Evolutionary conservation across 2,113 vertebrate species (phyloP), one percentile per base, ranked within the genome.

Genomic region (Rhizomys pruinosus): DNA sequence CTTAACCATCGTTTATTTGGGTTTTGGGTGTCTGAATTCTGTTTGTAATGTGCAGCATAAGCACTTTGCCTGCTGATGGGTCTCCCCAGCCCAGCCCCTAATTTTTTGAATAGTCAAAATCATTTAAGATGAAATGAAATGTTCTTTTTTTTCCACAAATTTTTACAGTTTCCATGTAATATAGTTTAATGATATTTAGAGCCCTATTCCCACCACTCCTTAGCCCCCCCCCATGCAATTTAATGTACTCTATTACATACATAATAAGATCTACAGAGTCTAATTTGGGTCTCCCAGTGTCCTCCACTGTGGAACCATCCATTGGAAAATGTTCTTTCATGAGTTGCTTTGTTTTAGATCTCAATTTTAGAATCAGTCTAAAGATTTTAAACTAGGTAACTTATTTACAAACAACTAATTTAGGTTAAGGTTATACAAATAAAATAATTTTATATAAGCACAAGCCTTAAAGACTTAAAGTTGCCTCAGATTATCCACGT

Each of bases 41-140:
- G 4, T 44, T 74, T 44, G 3, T 44, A 16, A 44, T 7, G 10
- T 64, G 16, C 19, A 64, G 17, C 32, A 52, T 52, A 32, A 82
- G 42, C 42, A 34, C 61, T 66, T 34, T 44, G 9, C 29, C 27
- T 3, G 6, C 29, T 4, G 29, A 47, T 17, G 17, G 22, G 29
- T 12, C 29, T 82, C 39, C 22, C 11, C 39, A 82, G 39, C 61
- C 61, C 42, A 22, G 22, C 55, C 22, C 10, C 12, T 42, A 72
- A 17, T 59, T 6, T 91, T 66, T 59, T 61, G 25, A 25, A 37
- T 12, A 73, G 91, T 93, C 0, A 0, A 92, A 95, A 55, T 96
- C 39, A 92, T 42, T 96, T 95, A 91, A 84, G 57, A 84, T 92
- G 63, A 71, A 82, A 61, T 96, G n/a, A n/a, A n/a, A n/a, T n/a